phyloP scores from a whole-genome alignment of 2,113 vertebrate species.

The Catharus fuscescens region DNA sequence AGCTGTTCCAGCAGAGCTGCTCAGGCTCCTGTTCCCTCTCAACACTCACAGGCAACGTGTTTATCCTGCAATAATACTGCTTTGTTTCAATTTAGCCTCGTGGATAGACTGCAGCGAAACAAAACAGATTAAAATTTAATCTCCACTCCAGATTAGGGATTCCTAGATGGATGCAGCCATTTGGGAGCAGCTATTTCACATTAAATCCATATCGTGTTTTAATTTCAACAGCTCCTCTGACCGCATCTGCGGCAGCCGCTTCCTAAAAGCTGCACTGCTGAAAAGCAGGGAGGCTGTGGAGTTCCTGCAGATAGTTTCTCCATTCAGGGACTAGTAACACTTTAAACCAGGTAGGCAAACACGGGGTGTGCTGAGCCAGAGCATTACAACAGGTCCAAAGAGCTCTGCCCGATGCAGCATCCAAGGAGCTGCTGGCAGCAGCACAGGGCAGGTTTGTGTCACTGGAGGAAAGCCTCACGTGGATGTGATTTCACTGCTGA shows the following conservation, averaged over 20 bases:
- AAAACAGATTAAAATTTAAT: not conserved
- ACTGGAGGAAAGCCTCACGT: constrained; percentile 47
- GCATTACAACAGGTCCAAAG: constrained; percentile 53
- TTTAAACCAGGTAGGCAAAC: constrained; percentile 55
- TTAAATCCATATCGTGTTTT: not conserved
- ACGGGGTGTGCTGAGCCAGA: not conserved
- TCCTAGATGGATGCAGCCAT: not conserved
- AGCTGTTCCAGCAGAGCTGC: constrained; percentile 4
- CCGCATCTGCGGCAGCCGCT: not conserved
- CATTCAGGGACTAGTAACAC: constrained; percentile 24
- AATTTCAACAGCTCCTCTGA: not conserved
- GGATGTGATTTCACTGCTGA: not conserved
- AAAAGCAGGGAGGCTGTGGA: not conserved
- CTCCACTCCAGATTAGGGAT: not conserved
- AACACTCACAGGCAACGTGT: not conserved
- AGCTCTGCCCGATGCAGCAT: not conserved
- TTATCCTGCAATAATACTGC: not conserved
- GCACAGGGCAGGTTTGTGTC: not conserved
- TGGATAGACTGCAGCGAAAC: not conserved
- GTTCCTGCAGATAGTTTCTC: not conserved
- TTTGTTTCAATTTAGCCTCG: not conserved
- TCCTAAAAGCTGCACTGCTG: not conserved
- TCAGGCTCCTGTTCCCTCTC: not conserved
- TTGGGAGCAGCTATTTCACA: not conserved
- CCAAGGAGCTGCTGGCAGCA: constrained; percentile 17